Evolutionary conservation across 2,888 invertebrate species (phyloP), one percentile per base, ranked within the genome.

Genomic region (Trissoscelio sp.): DNA sequence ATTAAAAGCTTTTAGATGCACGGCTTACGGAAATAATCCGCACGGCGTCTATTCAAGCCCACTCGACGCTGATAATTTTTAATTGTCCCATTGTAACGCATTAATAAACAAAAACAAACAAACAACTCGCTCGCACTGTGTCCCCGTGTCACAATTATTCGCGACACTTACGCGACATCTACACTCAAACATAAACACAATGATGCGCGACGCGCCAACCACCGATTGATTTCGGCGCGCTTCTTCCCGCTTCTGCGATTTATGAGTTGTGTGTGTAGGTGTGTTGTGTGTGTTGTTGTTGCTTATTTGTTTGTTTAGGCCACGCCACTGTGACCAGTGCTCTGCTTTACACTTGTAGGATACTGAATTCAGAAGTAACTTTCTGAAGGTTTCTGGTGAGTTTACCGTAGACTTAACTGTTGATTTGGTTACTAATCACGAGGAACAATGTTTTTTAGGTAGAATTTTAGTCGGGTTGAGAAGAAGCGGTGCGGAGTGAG

Each of bases 381-480:
- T 5, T 3, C 6, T 28, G 28, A 28, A 28, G 34, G 42, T 28
- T 53, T n/a, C 51, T 18, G 74, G 74, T 66, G 74, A 74, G 74
- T 74, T 31, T 16, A 0, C 3, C 20, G 22, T 0, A 0, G 46
- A 14, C 5, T 69, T 7, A 18, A 14, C 20, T 34, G 53, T 42
- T 44, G 39, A 37, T 42, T 12, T 57, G 24, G 16, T 62, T 6
- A 66, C 58, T 75, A 67, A 75, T 75, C 60, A 77, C 77, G 77
- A 77, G 77, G 77, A 77, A 77, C 60, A 69, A 77, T 62, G 77
- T 69, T 69, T 77, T 66, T 62, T 69, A 69, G 69, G 77, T 62
- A 37, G 5, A 22, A 37, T 9, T 53, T 55, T 37, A 44, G 53
- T 62, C 28, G 24, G 60, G 14, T 44, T 42, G 44, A 28, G 42